Percentiles rank a stretch among this genome's conserved stretches.
phyloP scores from a whole-genome alignment of 2,888 invertebrate genomes.

The Volucella inanis region DNA sequence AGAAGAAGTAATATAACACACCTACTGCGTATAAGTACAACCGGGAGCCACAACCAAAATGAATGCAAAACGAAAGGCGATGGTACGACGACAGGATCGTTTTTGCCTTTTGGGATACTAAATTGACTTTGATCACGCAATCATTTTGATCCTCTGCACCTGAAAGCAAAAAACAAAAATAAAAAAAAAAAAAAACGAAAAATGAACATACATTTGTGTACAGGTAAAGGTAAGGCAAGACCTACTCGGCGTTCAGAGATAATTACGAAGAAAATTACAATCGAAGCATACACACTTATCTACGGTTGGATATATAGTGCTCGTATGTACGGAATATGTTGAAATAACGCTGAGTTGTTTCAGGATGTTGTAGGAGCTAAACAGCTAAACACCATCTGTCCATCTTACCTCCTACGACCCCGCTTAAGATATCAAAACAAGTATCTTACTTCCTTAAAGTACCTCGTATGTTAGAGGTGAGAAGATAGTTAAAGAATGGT shows the following conservation, averaged over 20 bases:
- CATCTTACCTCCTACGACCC: conserved; percentile 34
- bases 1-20: conserved; percentile 10
- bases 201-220: conserved; percentile 4
- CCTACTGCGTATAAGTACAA: conserved; percentile 20
- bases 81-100: conserved; percentile 73
- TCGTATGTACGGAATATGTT: neutral
- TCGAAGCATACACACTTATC: conserved; percentile 69
- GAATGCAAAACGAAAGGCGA: conserved; percentile 49
- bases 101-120: conserved; percentile 77
- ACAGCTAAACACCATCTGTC: conserved; percentile 62
- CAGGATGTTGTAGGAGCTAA: conserved; percentile 67
- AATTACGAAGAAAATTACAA: conserved; percentile 74
- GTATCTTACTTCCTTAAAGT: conserved; percentile 64
- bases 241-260: conserved; percentile 62
- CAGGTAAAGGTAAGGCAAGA: neutral
- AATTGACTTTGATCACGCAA: conserved; percentile 83
- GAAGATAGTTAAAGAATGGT: conserved; percentile 13
- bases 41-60: conserved; percentile 66
- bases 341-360: conserved; percentile 34
- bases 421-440: conserved; percentile 32
- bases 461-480: conserved; percentile 44
- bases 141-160: conserved; percentile 76
- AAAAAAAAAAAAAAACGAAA: conserved; percentile 8
- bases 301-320: conserved; percentile 28
- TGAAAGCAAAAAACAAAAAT: conserved; percentile 21